phyloP scores from a whole-genome alignment of 2,888 invertebrate genomes.

The Nebria salina region DNA sequence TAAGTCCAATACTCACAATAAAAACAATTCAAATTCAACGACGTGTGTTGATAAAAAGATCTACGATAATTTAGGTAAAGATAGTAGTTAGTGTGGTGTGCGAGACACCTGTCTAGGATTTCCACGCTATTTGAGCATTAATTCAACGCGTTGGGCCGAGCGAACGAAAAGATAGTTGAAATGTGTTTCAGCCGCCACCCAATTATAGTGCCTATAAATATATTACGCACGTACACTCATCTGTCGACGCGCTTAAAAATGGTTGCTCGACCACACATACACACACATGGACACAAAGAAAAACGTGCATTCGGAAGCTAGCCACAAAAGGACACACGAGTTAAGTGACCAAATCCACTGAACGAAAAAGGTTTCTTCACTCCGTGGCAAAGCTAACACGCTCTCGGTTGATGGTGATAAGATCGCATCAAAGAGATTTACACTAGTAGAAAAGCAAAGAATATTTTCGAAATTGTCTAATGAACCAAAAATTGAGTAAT shows the following conservation, averaged over 20 bases:
- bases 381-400: conserved; percentile 11
- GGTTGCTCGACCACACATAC: conserved; percentile 11
- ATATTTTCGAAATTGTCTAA: background rate
- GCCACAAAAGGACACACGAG: conserved; percentile 10
- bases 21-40: no score
- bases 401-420: background rate
- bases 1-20: no score
- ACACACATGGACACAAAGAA: background rate
- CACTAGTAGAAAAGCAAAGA: background rate
- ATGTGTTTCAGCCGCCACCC: background rate
- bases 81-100: background rate
- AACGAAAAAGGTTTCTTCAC: conserved; percentile 1
- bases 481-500: no score
- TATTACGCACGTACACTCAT: conserved; percentile 15
- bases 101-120: conserved; percentile 2
- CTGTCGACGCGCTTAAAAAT: conserved; percentile 8
- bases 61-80: background rate
- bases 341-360: conserved; percentile 10
- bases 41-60: background rate
- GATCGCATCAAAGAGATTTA: conserved; percentile 7
- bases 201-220: conserved; percentile 14
- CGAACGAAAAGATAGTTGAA: background rate
- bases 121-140: conserved; percentile 4
- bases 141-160: background rate
- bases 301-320: conserved; percentile 2